Evolutionary conservation across 2,113 vertebrate genomes (phyloP), one percentile per base, ranked within the genome.

Genomic region (Gavialis gangeticus): DNA sequence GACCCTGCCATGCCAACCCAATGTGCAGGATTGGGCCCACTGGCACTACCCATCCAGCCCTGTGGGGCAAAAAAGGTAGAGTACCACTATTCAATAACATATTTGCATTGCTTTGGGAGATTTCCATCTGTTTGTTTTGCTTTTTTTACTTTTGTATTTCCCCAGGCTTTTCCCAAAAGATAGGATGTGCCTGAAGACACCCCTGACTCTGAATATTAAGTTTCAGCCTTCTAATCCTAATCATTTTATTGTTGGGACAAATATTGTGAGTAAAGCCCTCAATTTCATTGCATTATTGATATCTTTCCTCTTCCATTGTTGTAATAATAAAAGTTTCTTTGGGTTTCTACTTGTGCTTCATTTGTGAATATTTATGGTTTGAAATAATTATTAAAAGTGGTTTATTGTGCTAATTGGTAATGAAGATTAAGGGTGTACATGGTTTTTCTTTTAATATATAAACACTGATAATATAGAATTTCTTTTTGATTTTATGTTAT

Each of bases 191-290:
- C 96, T 96, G 69, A 98, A 97, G 55, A 90, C 96, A 7, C 85
- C 97, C 1, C 98, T 98, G 71, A 97, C 97, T 2, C 95, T 99
- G 91, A 97, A 84, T 58, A 90, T 99, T 80, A 99, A 98, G 90
- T 99, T 99, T 97, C 98, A 99, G 30, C 98, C 99, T 71, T 98
- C 98, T 58, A 98, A 99, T 96, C 98, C 98, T 6, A 99, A 97
- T 94, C 98, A 98, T 95, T 99, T 99, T 82, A 96, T 99, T 86
- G 98, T 99, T 21, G 99, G 99, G 96, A 99, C 99, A 62, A 98
- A 99, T 67, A 92, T 98, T 98, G 99, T 99, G 89, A 99, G 99
- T 96, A 79, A 24, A 17, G 0, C 57, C 28, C 71, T 82, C 55
- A 67, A 30, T 85, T 93, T 90, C 1, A 58, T 82, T 24, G 67